Base-by-base conservation (phyloP, 2,888 invertebrate species). In the Campopleginae sp. region DNA sequence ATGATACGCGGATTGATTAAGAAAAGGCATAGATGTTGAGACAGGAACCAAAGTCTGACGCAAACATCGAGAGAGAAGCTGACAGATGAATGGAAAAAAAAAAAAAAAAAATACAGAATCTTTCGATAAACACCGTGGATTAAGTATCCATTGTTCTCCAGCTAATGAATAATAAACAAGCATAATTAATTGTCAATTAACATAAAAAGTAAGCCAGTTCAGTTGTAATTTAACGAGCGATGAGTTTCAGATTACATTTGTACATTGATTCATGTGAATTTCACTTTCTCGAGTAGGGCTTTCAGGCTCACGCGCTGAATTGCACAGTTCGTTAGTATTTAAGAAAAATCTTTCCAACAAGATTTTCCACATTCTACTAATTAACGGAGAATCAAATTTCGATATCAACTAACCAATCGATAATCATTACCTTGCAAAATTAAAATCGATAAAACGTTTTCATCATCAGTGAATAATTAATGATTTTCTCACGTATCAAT, bases 1-100 rank as follows among this genome's bases (percentile, higher is more conserved):
- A 7, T 63, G 61, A n/a, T 46, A 44, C 19, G 58, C 27, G n/a
- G 61, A 74, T 58, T 54, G 54, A 14, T 72, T 5, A 61, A 74
- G 58, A 72, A 58, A n/a, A 14, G 58, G 54, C 23, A 12, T 3
- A 14, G 3, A 71, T 3, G 3, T 5, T 0, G 19, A 54, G 17
- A 12, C 19, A 19, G 0, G 12, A 33, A 51, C 19, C 8, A 72
- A 68, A 27, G 27, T 12, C 17, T 46, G 44, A 17, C n/a, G 27
- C 17, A 14, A 27, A 31, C 5, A 27, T 23, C 8, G 0, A 65
- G 19, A 2, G 33, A 33, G 44, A 7, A n/a, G n/a, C n/a, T n/a
- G n/a, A n/a, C n/a, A n/a, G n/a, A n/a, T n/a, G n/a, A n/a, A n/a
- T n/a, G n/a, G 63, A 27, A 27, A 58, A 14, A 58, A 12, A 27